Evolutionary conservation across 2,113 vertebrate species (phyloP), one percentile per base, ranked within the genome.

Genomic region (Myrmophylax atrothorax): DNA sequence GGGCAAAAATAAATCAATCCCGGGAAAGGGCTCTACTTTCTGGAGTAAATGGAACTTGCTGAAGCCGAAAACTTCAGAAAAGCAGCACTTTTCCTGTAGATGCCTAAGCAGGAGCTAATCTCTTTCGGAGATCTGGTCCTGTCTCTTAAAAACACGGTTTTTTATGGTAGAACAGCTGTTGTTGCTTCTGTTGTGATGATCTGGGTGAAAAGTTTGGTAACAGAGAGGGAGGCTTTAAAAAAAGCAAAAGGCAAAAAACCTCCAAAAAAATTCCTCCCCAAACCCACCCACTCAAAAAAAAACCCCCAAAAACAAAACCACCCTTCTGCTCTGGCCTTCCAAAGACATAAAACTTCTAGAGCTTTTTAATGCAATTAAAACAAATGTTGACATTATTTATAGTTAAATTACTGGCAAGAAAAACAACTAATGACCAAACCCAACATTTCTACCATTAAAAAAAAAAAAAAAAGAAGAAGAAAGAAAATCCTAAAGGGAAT

Each of bases 141-240:
- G 73, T 87, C 88, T 96, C 90, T 94, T 93, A 94, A 95, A 96
- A 92, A 59, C 88, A 95, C 88, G 12, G 89, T 88, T 96, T 94
- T 96, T 95, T 44, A 96, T 94, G 94, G 76, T 89, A 88, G 94
- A 96, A 93, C 96, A 96, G 96, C 94, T 95, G 94, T 93, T 97
- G 94, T 94, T 97, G 85, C 96, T 96, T 95, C 94, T 96, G 94
- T 96, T 96, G 96, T 94, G 94, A 95, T 96, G 92, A 96, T 97
- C 96, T 95, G 94, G 94, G 96, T 96, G 93, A 96, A 97, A 97
- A 96, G 96, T 97, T 96, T 96, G 96, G 94, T 96, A 97, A 96
- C 94, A 96, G 90, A 96, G 88, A 94, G 29, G 90, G 89, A 90
- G 68, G 66, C 79, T 92, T 88, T 87, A 84, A 86, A 95, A 96